Evolutionary conservation across 2,113 vertebrate species (phyloP), one percentile per base, ranked within the genome.

Genomic region (Raphicerus campestris): DNA sequence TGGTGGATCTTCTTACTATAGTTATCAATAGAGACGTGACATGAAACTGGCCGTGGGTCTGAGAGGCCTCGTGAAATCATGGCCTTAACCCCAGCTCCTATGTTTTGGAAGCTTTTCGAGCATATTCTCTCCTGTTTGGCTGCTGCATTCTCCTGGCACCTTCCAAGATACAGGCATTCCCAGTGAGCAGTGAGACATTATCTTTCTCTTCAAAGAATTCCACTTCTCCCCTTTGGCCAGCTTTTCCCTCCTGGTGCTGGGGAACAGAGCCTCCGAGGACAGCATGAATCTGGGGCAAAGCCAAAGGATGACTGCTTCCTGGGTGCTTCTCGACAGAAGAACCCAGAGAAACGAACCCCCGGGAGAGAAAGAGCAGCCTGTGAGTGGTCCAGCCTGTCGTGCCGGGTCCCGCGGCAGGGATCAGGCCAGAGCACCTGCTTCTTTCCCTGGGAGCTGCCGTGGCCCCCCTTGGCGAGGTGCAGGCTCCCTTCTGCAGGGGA

Each of bases 321-420:
- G 2, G 53, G 55, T 80, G 53, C 77, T 92, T 78, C 63, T 51
- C 1, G 5, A 6, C 3, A 6, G 30, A 81, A 49, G 66, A 58
- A 2, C 26, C 17, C 3, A 61, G 42, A 39, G 7, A 42, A 61
- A 51, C 2, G 19, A 17, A 24, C 1, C 3, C 15, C 28, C 0
- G 1, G 24, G 78, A 51, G 20, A 73, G 10, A 84, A 9, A 17
- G 47, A 9, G 26, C 20, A 63, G 51, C 1, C 39, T 0, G 15
- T 16, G 3, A 1, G 17, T 2, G 13, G 32, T 58, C 61, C 42
- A 56, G 47, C 5, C 0, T 0, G 16, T 56, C 1, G 19, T 20
- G 55, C 28, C 0, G 10, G n/a, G 84, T 58, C 81, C 75, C 55
- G 22, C 1, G 3, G 58, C 8, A 28, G 1, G 3, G 49, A 84